These are phyloP conservation scores for Manduca sexta DNA, from an alignment of 1,140 invertebrate genomes.

Conservation along the genomic window DNA sequence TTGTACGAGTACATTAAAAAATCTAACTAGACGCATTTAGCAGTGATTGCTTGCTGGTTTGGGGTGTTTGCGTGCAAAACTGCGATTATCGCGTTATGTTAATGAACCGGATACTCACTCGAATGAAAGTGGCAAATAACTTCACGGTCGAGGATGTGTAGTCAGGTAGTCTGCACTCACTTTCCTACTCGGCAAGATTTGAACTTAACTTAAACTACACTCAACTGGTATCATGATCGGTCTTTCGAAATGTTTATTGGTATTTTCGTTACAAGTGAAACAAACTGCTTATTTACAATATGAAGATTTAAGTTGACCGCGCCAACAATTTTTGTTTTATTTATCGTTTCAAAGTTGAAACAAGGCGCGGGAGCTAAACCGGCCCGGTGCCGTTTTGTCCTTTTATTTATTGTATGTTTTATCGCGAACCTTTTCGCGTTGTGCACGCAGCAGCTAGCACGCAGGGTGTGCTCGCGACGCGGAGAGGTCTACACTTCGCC, in stretches of 20 bases:
- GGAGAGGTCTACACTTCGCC: conserved; percentile 39
- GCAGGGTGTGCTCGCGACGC: conserved; percentile 36
- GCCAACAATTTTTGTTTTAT: conserved; percentile 25
- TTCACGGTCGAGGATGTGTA: not conserved
- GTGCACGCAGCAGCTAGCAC: conserved; percentile 19
- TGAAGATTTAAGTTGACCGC: not conserved
- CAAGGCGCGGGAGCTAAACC: conserved; percentile 33
- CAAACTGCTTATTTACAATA: not conserved
- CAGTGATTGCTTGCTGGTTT: too few species aligned
- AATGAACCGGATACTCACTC: conserved; percentile 5
- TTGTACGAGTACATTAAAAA: too few species aligned
- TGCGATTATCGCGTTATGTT: not conserved
- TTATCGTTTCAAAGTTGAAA: conserved; percentile 31
- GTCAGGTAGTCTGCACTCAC: too few species aligned
- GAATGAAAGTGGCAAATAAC: conserved; percentile 5
- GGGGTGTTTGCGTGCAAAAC: not conserved
- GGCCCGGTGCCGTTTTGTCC: conserved; percentile 33
- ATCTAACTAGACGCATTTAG: too few species aligned
- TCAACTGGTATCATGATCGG: not conserved
- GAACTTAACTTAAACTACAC: not conserved
- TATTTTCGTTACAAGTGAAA: not conserved
- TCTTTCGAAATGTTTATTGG: too few species aligned
- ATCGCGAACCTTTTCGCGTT: conserved; percentile 25
- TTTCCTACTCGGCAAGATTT: too few species aligned
- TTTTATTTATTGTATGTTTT: conserved; percentile 40